Base-by-base conservation (phyloP, 2,113 vertebrate species). In the Merops nubicus region DNA sequence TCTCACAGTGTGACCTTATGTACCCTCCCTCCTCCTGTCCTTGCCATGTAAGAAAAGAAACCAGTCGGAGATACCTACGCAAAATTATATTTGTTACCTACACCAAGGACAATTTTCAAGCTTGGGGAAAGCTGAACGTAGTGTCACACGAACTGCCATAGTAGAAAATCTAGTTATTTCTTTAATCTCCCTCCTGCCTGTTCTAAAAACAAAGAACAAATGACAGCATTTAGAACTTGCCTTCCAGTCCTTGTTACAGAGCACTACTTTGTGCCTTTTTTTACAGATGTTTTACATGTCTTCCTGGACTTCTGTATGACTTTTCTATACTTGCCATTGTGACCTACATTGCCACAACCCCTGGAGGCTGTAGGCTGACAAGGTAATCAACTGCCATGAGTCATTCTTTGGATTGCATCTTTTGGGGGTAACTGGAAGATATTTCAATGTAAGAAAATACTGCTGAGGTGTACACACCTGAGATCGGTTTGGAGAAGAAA, bases 141-240 rank as follows among this genome's bases (percentile, higher is more conserved):
- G n/a, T 1, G 1, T 15, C 77, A 60, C 60, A 86, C 81, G 45
- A 94, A 60, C 15, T 80, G 47, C 42, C 69, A 43, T 2, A 79
- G n/a, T 33, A 91, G 50, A 79, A 85, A 92, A 88, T 45, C 4
- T 25, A 59, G 22, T 42, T 47, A 64, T 38, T 79, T 48, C 65
- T 79, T 78, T 56, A 18, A 82, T 57, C 38, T 92, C 51, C 15
- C 40, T 62, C 18, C 53, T 59, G 23, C 6, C 26, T 72, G 22
- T 26, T 92, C 62, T 59, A 43, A 90, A 96, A 92, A 36, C 45
- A 74, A n/a, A n/a, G n/a, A n/a, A n/a, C n/a, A n/a, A n/a, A n/a
- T n/a, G n/a, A n/a, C n/a, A n/a, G n/a, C n/a, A n/a, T n/a, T n/a
- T n/a, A n/a, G n/a, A n/a, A n/a, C n/a, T n/a, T n/a, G n/a, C n/a